A percentile compares a stretch with the other conserved stretches of the same genome.
phyloP scores from a whole-genome alignment of 2,888 invertebrate species.

The Parnassius mnemosyne region DNA sequence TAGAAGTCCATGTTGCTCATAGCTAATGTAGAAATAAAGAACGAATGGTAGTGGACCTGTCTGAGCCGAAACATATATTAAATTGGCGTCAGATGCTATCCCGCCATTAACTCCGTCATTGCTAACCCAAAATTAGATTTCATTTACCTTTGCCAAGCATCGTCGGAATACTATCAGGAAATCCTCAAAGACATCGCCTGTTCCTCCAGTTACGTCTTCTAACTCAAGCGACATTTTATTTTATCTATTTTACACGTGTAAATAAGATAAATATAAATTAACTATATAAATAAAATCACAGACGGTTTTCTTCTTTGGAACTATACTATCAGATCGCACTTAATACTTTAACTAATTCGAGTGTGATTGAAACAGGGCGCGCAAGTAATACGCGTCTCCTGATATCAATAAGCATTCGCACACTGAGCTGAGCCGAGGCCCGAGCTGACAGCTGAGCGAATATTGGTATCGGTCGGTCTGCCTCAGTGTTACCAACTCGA shows the following conservation, averaged over 20 bases:
- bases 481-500: no score
- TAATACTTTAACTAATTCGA: conserved; percentile 53
- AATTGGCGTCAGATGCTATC: conserved; percentile 31
- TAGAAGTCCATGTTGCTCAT: conserved; percentile 59
- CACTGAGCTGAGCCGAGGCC: conserved; percentile 45
- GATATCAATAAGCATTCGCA: conserved; percentile 49
- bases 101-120: conserved; percentile 31
- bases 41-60: conserved; percentile 11
- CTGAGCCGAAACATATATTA: conserved; percentile 15
- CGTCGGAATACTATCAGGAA: conserved; percentile 85
- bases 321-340: conserved; percentile 59
- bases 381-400: conserved; percentile 42
- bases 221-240: conserved; percentile 83
- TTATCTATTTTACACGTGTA: conserved; percentile 44
- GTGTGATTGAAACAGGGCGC: conserved; percentile 43
- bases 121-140: conserved; percentile 65
- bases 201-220: conserved; percentile 80
- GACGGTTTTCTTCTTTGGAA: conserved; percentile 65
- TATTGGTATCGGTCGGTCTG: neutral
- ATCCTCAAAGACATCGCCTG: conserved; percentile 88
- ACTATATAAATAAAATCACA: conserved; percentile 60
- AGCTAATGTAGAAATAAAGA: conserved; percentile 5
- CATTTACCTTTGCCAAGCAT: conserved; percentile 85
- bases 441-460: neutral
- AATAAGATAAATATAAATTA: conserved; percentile 47